Percentiles rank a stretch among this genome's conserved stretches.
Conservation (phyloP, 2,888 invertebrate genomes). For the Coelogynopora nodosa region DNA sequence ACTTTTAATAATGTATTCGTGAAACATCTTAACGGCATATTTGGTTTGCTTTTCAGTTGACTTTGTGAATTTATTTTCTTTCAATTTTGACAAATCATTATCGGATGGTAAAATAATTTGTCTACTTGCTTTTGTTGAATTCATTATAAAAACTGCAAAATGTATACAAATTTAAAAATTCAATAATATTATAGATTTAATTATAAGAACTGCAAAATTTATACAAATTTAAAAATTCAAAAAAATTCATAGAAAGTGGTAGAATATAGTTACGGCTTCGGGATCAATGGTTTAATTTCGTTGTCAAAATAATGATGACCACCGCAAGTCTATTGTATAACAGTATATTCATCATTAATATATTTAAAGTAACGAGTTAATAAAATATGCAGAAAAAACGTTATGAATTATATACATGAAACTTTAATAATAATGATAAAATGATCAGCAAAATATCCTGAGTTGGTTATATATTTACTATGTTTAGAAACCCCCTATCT, state of each 20-base stretch:
- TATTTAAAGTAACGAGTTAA: no score
- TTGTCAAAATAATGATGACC: conserved; percentile 16
- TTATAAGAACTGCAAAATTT: neutral
- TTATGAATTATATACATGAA: no score
- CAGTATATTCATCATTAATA: neutral
- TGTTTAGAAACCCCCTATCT: no score
- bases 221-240: neutral
- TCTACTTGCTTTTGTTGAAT: neutral
- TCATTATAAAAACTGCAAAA: conserved; percentile 3
- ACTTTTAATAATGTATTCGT: conserved; percentile 24
- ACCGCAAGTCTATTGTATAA: conserved; percentile 23
- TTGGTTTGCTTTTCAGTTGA: neutral
- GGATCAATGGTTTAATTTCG: conserved; percentile 17
- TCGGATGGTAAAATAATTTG: neutral
- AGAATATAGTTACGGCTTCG: neutral
- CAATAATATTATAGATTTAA: neutral
- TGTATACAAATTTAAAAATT: neutral
- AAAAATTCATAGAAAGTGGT: neutral
- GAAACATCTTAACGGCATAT: conserved; percentile 17
- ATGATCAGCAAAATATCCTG: no score
- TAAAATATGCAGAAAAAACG: no score
- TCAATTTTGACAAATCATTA: conserved; percentile 12
- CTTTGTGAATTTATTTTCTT: conserved; percentile 8
- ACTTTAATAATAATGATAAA: no score
- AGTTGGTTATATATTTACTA: no score